Base-by-base conservation (phyloP, 2,888 invertebrate genomes). In the Scaptomyza polygonia region DNA sequence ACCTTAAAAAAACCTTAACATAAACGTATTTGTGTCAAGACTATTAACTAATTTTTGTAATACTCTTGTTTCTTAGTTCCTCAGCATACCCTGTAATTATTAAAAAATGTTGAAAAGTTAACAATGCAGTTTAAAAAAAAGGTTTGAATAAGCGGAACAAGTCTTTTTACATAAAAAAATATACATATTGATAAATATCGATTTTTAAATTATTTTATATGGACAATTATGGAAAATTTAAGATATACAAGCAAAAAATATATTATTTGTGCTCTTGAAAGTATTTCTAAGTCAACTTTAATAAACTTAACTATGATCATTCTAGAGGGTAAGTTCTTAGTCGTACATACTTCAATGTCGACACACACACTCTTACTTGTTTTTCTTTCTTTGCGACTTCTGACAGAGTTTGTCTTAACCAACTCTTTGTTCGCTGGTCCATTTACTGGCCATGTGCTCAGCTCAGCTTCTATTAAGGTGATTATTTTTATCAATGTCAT, bases 401-500 rank as follows among this genome's bases (percentile, higher is more conserved):
- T 21, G 39, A 27, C 34, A 29, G 39, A 18, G 27, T 18, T 42
- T 48, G 18, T 32, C 18, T 48, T 32, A 18, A 2, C 32, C 48
- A 48, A n/a, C n/a, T 32, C 48, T 48, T 34, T 29, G 49, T 14
- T n/a, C n/a, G 39, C 25, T 70, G 77, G 73, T 68, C 78, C 83
- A 74, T 67, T 76, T 67, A 63, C 52, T 63, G 81, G 54, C 69
- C 72, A 66, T 77, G 57, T 48, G 55, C 40, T 55, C 30, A 27
- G 61, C 36, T 29, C 29, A 29, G 29, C 29, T 29, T 59, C 65
- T 49, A 74, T 74, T 67, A 55, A 69, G 67, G 67, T 72, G 80
- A 81, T 83, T 79, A 79, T 67, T 44, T 65, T 52, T 68, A 81
- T 82, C 78, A 82, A 78, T 82, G 80, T 77, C 73, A 74, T 62